Percentiles rank a stretch among this genome's conserved stretches.
Evolutionary conservation across 2,113 vertebrate species (phyloP).

Genomic region (Stictonetta naevosa): DNA sequence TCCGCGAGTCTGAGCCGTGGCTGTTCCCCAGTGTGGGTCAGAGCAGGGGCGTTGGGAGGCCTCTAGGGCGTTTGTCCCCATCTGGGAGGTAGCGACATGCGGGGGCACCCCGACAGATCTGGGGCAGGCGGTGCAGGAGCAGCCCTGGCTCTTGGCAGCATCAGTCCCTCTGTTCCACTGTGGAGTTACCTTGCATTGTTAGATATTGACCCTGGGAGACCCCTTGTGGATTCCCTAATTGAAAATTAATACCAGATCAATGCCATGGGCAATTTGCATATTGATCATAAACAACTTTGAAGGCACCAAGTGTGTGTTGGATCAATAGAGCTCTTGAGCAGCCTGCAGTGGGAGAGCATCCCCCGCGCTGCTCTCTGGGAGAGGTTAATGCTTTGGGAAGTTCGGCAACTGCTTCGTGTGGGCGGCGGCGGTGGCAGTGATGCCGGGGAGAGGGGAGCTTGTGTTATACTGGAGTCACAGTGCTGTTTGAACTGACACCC

Average conservation of each 20-base stretch:
- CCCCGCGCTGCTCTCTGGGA: conserved; percentile 76
- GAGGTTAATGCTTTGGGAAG: conserved; percentile 81
- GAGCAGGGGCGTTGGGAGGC: not conserved
- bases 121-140: conserved; percentile 1
- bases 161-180: conserved; percentile 50
- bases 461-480: rapidly evolving
- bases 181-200: conserved; percentile 89
- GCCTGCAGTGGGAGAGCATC: conserved; percentile 83
- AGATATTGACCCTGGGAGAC: conserved; percentile 95
- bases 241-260: conserved; percentile 99
- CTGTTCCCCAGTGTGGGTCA: not conserved
- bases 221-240: conserved; percentile 99
- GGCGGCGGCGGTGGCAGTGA: not conserved
- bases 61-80: rapidly evolving
- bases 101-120: not conserved
- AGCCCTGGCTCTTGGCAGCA: not conserved
- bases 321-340: conserved; percentile 93
- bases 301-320: conserved; percentile 93
- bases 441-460: not conserved
- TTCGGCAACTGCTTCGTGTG: not conserved
- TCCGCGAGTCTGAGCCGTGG: not conserved
- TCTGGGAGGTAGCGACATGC: not conserved
- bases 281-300: conserved; percentile 99
- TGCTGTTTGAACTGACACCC: not conserved
- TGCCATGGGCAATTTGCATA: conserved; percentile 98